phyloP scores from a whole-genome alignment of 2,888 invertebrate species.

The Lysandra bellargus region DNA sequence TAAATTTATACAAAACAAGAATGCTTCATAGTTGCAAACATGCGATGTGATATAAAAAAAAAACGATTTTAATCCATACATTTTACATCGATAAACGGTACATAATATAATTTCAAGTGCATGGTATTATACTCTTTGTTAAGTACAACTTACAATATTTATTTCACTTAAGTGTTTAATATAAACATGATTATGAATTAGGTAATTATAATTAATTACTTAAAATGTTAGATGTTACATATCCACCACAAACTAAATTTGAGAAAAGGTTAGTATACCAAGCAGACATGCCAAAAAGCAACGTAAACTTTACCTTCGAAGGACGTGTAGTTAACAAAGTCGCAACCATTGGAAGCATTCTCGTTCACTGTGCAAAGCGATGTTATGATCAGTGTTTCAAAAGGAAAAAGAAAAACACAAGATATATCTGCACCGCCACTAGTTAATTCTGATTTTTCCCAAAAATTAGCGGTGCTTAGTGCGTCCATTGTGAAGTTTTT shows the following conservation, averaged over 20 bases:
- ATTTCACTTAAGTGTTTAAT: background rate
- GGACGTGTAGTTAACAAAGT: constrained; percentile 61
- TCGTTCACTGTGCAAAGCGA: constrained; percentile 75
- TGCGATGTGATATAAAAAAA: background rate
- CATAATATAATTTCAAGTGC: constrained; percentile 49
- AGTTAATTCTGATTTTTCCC: constrained; percentile 32
- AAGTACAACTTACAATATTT: background rate
- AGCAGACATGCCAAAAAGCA: constrained; percentile 73
- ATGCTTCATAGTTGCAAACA: constrained; percentile 17
- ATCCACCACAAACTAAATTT: background rate
- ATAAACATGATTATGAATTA: background rate
- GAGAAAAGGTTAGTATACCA: constrained; percentile 44
- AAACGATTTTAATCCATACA: background rate
- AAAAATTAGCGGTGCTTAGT: constrained; percentile 61
- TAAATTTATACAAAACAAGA: background rate
- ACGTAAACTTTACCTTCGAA: constrained; percentile 76
- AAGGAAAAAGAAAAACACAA: constrained; percentile 32
- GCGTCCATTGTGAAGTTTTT: constrained; percentile 20
- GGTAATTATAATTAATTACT: background rate
- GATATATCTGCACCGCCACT: constrained; percentile 25
- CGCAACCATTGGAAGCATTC: constrained; percentile 68
- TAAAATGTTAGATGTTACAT: constrained; percentile 8
- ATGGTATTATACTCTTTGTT: constrained; percentile 62
- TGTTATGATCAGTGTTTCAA: constrained; percentile 59
- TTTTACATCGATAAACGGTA: constrained; percentile 17